phyloP scores from a whole-genome alignment of 2,888 invertebrate genomes.

The Melitaea athalia region DNA sequence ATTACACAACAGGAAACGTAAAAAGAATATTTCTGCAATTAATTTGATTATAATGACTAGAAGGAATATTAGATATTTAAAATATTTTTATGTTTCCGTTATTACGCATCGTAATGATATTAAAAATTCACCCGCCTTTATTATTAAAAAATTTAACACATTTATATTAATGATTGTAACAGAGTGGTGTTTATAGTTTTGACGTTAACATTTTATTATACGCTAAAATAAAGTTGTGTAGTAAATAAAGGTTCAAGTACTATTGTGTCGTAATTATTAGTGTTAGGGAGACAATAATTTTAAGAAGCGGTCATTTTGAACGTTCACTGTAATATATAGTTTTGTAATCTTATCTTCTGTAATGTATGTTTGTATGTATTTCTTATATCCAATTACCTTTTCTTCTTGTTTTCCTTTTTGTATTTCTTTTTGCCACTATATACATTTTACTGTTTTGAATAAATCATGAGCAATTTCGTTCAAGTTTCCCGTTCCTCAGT shows the following conservation, averaged over 20 bases:
- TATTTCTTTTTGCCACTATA: no score
- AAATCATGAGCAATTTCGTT: no score
- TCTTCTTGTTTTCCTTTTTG: no score
- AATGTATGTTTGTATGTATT: no score
- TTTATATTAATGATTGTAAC: neutral
- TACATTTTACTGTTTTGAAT: no score
- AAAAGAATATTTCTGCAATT: neutral
- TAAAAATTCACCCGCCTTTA: neutral
- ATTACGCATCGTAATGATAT: constrained; percentile 19
- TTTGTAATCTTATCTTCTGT: no score
- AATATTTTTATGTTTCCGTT: constrained; percentile 23
- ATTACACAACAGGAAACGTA: neutral
- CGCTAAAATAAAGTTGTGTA: neutral
- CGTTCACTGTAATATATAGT: no score
- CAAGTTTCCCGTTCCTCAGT: no score
- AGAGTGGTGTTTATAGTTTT: neutral
- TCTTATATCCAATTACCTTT: no score
- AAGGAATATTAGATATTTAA: constrained; percentile 7
- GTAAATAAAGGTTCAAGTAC: neutral
- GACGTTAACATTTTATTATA: neutral
- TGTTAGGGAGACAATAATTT: no score
- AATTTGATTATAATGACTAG: constrained; percentile 3
- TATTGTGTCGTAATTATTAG: no score
- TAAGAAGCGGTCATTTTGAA: no score
- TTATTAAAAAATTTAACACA: neutral